A percentile compares a stretch with the other conserved stretches of the same genome.
Evolutionary conservation across 2,797 vertebrate species (phyloP).

Genomic region (Acrocephalus scirpaceus): DNA sequence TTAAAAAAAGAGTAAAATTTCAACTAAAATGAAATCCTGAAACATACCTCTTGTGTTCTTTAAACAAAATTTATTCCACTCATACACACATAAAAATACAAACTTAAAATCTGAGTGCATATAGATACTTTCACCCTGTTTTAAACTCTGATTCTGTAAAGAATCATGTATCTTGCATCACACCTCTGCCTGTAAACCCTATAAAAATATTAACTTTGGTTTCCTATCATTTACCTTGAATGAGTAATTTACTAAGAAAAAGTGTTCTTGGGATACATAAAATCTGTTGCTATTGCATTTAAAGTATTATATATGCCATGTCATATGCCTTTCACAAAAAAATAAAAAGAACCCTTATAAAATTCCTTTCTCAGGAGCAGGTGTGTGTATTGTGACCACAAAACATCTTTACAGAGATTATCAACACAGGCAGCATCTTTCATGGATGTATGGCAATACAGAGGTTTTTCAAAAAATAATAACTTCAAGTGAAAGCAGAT

Average conservation of each 20-base stretch:
- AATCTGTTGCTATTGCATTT: not conserved
- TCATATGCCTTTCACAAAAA: not conserved
- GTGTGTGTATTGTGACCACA: fast-evolving
- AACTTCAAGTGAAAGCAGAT: not conserved
- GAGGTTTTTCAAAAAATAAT: not conserved
- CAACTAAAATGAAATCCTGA: not conserved
- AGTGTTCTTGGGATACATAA: not conserved
- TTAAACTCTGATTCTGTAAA: not conserved
- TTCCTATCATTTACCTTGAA: not conserved
- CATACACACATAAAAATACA: not conserved
- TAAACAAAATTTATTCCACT: not conserved
- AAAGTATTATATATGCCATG: not conserved
- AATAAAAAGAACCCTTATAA: fast-evolving
- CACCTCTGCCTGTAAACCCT: not conserved
- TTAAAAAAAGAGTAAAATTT: not conserved
- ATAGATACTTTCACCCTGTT: not conserved
- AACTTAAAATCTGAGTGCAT: not conserved
- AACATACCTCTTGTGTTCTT: not conserved
- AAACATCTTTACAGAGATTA: not conserved
- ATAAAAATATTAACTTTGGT: not conserved
- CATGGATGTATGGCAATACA: too few species aligned
- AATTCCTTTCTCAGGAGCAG: not conserved
- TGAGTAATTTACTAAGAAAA: not conserved
- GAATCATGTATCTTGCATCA: not conserved
- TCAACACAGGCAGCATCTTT: not conserved